phyloP scores from a whole-genome alignment of 2,113 vertebrate genomes.

The Ochotona curzoniae region DNA sequence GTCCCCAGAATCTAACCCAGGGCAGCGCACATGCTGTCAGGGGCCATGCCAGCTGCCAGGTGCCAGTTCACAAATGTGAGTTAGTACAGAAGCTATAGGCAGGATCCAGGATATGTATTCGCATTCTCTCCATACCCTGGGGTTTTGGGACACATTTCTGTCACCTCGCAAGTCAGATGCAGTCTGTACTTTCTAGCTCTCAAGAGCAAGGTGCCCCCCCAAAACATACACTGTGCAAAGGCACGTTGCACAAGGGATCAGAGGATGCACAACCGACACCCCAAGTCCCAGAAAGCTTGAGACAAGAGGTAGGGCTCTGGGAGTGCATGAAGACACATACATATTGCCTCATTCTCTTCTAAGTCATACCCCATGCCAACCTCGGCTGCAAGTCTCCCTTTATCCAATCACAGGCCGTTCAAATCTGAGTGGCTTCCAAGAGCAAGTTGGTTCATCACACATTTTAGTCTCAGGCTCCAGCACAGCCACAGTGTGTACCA shows the following conservation, averaged over 20 bases:
- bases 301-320: background rate
- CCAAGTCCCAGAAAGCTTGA: background rate
- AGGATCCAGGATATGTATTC: background rate
- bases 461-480: fast-evolving
- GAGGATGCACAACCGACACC: too few relatives aligned
- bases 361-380: background rate
- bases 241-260: background rate
- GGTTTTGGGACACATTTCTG: background rate
- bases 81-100: background rate
- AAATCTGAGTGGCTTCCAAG: background rate
- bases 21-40: too few relatives aligned
- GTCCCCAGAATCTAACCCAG: background rate
- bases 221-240: background rate
- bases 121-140: background rate
- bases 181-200: background rate
- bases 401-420: background rate
- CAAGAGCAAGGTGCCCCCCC: background rate
- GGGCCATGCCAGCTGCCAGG: too few relatives aligned
- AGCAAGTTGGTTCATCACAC: background rate
- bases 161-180: background rate
- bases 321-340: background rate
- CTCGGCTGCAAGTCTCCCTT: background rate
- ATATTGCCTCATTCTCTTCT: background rate
- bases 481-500: background rate
- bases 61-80: fast-evolving